These are phyloP conservation scores for Odocoileus hemionus DNA, from an alignment of 2,113 vertebrate genomes.

Conservation along the genomic window DNA sequence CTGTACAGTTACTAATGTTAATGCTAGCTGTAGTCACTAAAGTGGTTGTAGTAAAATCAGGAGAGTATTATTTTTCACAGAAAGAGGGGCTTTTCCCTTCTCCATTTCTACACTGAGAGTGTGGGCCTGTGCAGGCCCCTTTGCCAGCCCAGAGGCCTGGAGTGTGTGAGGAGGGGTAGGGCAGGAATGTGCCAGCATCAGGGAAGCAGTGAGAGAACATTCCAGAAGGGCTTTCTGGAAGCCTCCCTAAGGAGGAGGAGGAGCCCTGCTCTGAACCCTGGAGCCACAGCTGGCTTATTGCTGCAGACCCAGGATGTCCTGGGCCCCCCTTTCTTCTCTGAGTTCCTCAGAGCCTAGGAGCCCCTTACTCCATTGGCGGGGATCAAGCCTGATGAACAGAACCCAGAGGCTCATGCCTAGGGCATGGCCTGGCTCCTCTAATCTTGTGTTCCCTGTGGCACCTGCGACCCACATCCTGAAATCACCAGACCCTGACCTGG, in stretches of 20 bases:
- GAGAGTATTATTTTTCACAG: not conserved
- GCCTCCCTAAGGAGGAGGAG: not conserved
- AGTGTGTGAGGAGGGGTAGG: not conserved
- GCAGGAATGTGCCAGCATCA: fast-evolving
- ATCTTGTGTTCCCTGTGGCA: not conserved
- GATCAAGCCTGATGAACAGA: not conserved
- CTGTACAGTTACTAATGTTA: no score
- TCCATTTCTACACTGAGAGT: not conserved
- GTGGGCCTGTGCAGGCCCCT: not conserved
- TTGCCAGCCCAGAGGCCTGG: not conserved
- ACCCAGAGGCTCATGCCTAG: not conserved
- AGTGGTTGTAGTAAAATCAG: not conserved
- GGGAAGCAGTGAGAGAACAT: not conserved
- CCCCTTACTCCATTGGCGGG: not conserved
- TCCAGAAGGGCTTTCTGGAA: not conserved
- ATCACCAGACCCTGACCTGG: not conserved
- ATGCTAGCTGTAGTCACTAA: not conserved
- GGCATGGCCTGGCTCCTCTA: not conserved
- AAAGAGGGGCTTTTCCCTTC: not conserved
- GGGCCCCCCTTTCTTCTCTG: not conserved
- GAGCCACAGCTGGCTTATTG: not conserved
- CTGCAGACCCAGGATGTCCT: not conserved
- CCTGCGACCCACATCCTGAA: not conserved
- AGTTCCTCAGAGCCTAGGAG: not conserved
- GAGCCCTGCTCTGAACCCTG: not conserved